These are phyloP conservation scores for Zoanthus sociatus DNA, from an alignment of 92 coral and sea anemone genomes.

Conservation along the genomic window DNA sequence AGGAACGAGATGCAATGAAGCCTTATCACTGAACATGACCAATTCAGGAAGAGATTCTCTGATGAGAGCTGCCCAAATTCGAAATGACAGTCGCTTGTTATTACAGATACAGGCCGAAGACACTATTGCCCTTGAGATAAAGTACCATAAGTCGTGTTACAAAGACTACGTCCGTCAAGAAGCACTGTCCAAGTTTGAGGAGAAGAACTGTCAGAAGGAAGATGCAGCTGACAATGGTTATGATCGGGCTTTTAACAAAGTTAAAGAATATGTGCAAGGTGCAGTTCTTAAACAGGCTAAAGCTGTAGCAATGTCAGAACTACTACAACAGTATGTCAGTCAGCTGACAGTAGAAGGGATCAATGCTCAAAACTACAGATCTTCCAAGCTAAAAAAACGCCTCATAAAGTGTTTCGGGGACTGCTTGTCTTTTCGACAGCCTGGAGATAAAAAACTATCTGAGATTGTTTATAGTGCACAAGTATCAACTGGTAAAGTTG, in stretches of 20 bases:
- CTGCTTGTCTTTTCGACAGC: conserved; percentile 58
- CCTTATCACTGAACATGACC: conserved; percentile 51
- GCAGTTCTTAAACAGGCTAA: conserved; percentile 48
- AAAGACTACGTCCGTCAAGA: conserved; percentile 45
- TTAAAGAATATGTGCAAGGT: conserved; percentile 52
- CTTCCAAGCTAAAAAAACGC: conserved; percentile 68
- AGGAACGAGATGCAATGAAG: conserved; percentile 65
- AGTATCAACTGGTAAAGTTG: conserved; percentile 55
- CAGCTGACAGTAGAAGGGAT: conserved; percentile 52
- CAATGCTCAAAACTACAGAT: conserved; percentile 60
- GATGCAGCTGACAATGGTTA: conserved; percentile 54
- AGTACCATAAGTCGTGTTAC: conserved; percentile 63
- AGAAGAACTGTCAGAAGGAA: conserved; percentile 56
- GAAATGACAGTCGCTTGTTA: conserved; percentile 56
- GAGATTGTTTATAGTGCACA: conserved; percentile 59
- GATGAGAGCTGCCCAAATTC: conserved; percentile 51
- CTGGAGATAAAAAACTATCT: conserved; percentile 58
- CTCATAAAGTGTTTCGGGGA: conserved; percentile 55
- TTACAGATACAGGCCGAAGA: conserved; percentile 58
- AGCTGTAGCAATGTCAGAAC: conserved; percentile 67
- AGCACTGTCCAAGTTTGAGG: conserved; percentile 43
- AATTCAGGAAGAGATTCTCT: conserved; percentile 54
- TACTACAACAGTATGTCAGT: conserved; percentile 39
- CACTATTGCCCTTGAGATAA: conserved; percentile 69
- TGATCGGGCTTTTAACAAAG: conserved; percentile 49